Evolutionary conservation across 2,797 vertebrate species (phyloP).

Genomic region (Hydrocynus forskahlii): DNA sequence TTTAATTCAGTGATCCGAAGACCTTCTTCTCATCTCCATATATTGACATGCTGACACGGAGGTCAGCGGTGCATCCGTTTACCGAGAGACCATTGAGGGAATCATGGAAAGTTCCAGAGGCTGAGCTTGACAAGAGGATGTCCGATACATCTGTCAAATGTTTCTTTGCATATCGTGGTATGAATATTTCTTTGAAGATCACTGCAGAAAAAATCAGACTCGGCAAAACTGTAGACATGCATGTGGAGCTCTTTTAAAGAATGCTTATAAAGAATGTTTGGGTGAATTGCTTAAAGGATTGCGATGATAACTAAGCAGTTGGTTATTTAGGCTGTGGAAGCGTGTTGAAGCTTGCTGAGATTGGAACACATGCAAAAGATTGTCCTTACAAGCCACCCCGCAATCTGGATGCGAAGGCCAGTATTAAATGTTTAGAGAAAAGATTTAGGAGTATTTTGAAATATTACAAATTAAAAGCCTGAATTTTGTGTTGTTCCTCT

Average conservation of each 20-base stretch:
- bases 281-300: not conserved
- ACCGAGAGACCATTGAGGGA: conserved; percentile 63
- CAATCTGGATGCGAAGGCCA: conserved; percentile 74
- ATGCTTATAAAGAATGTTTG: not conserved
- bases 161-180: conserved; percentile 74
- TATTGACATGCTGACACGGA: conserved; percentile 71
- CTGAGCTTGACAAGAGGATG: conserved; percentile 70
- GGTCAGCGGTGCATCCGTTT: conserved; percentile 73
- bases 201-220: not conserved
- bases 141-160: conserved; percentile 69
- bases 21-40: conserved; percentile 72
- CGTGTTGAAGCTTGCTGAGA: conserved; percentile 66
- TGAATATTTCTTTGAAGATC: conserved; percentile 3
- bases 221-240: not conserved
- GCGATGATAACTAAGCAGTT: not conserved
- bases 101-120: conserved; percentile 69
- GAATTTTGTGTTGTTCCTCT: not conserved
- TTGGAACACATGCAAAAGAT: conserved; percentile 68
- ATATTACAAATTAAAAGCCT: not conserved
- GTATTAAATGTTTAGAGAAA: conserved; percentile 9
- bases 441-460: not conserved
- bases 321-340: conserved; percentile 66
- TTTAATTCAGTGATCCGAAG: conserved; percentile 71
- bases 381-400: conserved; percentile 69
- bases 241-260: not conserved